Base-by-base conservation (phyloP, 2,888 invertebrate species). In the Drosophila neoperkinsi region DNA sequence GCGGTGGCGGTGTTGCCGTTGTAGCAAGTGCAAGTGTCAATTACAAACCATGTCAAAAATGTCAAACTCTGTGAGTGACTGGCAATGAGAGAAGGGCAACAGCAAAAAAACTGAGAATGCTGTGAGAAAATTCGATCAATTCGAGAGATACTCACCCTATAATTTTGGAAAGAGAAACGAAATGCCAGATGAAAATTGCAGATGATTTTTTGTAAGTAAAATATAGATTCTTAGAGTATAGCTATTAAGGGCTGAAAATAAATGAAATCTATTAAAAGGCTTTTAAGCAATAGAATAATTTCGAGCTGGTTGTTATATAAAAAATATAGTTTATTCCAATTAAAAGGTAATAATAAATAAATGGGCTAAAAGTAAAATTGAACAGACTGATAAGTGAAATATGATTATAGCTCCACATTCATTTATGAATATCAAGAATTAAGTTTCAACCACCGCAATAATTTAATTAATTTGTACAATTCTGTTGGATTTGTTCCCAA, bases 41-140 rank as follows among this genome's bases (percentile, higher is more conserved):
- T 92, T 90, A 90, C 91, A 91, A 83, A 85, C 81, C 84, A 86
- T 92, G 91, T 91, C 89, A 92, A 91, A 92, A 91, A 83, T 91
- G 91, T 91, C 90, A 92, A 90, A 86, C 84, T 82, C 82, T 70
- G 78, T 79, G 88, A 83, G 87, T 89, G 83, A 90, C 64, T 79
- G 81, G 74, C 82, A 43, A 67, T 67, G 74, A 52, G 61, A 69
- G 84, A 58, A 57, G 50, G 34, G 43, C 67, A 60, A 43, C 61
- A 43, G 61, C 10, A 38, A 38, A 41, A 34, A 43, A 58, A 51
- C 18, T 41, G 11, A 41, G n/a, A 36, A 46, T 52, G 49, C 52
- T 36, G 50, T 38, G 46, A n/a, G 41, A 5, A 25, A 21, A 31
- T 30, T 3, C 21, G 43, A 43, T 36, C 25, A 49, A 49, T 43